These are phyloP conservation scores for Stomatorhinus ivindoensis DNA, from an alignment of 2,113 vertebrate species.

Conservation along the genomic window DNA sequence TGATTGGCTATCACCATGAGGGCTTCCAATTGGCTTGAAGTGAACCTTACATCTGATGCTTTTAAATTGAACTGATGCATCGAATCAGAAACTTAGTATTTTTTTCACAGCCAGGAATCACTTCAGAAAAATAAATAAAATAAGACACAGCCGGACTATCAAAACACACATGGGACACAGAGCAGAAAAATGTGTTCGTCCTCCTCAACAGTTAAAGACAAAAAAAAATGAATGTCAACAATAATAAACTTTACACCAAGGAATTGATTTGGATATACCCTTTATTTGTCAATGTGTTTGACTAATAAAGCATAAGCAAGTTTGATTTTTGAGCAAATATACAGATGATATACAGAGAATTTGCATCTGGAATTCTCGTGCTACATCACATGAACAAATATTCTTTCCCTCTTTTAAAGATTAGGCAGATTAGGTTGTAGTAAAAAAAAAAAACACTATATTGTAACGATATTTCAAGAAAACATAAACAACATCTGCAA, in stretches of 20 bases:
- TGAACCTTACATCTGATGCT: constrained; percentile 27
- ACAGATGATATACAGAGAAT: neutral
- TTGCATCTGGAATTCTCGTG: neutral
- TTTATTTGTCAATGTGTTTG: neutral
- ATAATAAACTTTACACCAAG: neutral
- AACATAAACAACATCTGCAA: neutral
- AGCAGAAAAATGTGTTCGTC: neutral
- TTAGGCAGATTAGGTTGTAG: neutral
- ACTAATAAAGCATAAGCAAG: neutral
- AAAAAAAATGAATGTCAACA: neutral
- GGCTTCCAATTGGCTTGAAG: constrained; percentile 22
- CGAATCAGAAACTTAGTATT: constrained; percentile 8
- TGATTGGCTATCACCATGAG: neutral
- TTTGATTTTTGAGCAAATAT: neutral
- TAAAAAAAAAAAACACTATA: neutral
- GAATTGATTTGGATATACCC: neutral
- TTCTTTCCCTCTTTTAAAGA: neutral
- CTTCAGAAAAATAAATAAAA: constrained; percentile 6
- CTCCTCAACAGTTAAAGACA: neutral
- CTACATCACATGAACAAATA: neutral
- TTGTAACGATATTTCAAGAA: neutral
- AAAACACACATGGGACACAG: constrained; percentile 17
- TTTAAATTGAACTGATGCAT: constrained; percentile 19
- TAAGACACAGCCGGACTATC: constrained; percentile 22
- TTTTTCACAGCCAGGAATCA: constrained; percentile 39